Percentiles rank a stretch among this genome's conserved stretches.
phyloP scores from a whole-genome alignment of 2,113 vertebrate species.

The Ictidomys tridecemlineatus region DNA sequence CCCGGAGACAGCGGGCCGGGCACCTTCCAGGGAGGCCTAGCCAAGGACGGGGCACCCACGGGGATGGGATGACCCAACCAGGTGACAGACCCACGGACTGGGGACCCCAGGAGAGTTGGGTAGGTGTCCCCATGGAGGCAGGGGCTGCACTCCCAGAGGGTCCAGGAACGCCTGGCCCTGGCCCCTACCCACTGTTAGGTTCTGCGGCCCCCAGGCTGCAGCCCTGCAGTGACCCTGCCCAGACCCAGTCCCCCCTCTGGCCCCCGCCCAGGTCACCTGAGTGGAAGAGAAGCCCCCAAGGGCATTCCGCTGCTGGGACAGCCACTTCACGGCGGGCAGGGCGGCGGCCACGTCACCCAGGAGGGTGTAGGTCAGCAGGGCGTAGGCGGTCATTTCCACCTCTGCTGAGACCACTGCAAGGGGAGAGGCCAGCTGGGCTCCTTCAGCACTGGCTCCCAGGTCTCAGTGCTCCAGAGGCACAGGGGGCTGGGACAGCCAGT shows the following conservation, averaged over 20 bases:
- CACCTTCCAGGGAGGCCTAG: neutral
- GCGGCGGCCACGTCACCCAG: slow-evolving; percentile 94
- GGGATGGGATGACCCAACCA: too few relatives aligned
- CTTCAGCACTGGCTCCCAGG: neutral
- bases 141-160: neutral
- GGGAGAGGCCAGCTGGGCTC: neutral
- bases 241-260: neutral
- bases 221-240: too few relatives aligned
- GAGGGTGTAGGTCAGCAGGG: slow-evolving; percentile 93
- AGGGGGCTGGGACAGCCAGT: neutral
- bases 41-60: too few relatives aligned
- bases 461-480: neutral
- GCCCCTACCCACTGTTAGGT: neutral
- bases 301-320: slow-evolving; percentile 95
- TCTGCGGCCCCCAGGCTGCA: neutral
- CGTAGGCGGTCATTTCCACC: slow-evolving; percentile 96
- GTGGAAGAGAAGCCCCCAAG: slow-evolving; percentile 96
- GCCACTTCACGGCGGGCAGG: slow-evolving; percentile 95
- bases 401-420: slow-evolving; percentile 94
- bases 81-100: too few relatives aligned
- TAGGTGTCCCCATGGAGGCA: neutral
- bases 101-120: too few relatives aligned
- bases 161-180: neutral
- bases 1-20: fast-evolving
- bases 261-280: slow-evolving; percentile 87